These are phyloP conservation scores for Istiophorus platypterus DNA, from an alignment of 2,113 vertebrate species.

Conservation along the genomic window DNA sequence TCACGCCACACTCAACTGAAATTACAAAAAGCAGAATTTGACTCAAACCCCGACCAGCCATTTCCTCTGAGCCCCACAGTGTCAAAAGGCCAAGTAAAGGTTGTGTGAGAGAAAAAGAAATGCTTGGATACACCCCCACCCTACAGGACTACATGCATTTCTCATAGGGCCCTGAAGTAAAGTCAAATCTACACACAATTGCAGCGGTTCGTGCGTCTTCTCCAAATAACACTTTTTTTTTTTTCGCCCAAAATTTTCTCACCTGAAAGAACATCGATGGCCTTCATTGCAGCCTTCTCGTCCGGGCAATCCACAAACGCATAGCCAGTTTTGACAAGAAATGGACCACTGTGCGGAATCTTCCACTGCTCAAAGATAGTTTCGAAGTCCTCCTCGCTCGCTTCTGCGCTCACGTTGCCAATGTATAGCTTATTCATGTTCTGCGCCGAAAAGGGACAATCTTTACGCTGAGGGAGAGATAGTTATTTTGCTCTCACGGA, in stretches of 20 bases:
- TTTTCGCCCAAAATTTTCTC: slow-evolving; percentile 65
- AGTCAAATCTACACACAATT: slow-evolving; percentile 45
- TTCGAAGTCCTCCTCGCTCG: slow-evolving; percentile 95
- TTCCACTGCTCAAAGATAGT: slow-evolving; percentile 97
- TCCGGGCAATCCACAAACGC: slow-evolving; percentile 99
- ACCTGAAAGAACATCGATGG: slow-evolving; percentile 99
- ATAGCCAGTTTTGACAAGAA: slow-evolving; percentile 96
- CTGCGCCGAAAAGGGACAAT: slow-evolving; percentile 72
- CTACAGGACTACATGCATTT: slow-evolving; percentile 53
- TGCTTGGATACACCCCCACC: slow-evolving; percentile 65
- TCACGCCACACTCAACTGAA: slow-evolving; percentile 29
- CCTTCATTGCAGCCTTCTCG: slow-evolving; percentile 97
- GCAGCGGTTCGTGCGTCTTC: slow-evolving; percentile 27
- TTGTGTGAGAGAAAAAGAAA: slow-evolving; percentile 63
- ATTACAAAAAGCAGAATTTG: slow-evolving; percentile 31
- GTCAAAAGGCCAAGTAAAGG: slow-evolving; percentile 78
- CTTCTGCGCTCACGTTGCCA: slow-evolving; percentile 96
- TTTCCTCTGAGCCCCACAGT: slow-evolving; percentile 51
- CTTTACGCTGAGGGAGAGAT: slow-evolving; percentile 69
- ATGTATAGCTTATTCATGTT: slow-evolving; percentile 99
- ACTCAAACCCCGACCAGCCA: slow-evolving; percentile 39
- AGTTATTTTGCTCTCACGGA: slow-evolving; percentile 74
- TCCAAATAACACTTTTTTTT: slow-evolving; percentile 9
- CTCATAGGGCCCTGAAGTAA: slow-evolving; percentile 43
- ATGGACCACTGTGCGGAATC: slow-evolving; percentile 94